Percentiles rank a stretch among this genome's conserved stretches.
Evolutionary conservation across 2,113 vertebrate species (phyloP).

Genomic region (Tychaedon coryphoeus): DNA sequence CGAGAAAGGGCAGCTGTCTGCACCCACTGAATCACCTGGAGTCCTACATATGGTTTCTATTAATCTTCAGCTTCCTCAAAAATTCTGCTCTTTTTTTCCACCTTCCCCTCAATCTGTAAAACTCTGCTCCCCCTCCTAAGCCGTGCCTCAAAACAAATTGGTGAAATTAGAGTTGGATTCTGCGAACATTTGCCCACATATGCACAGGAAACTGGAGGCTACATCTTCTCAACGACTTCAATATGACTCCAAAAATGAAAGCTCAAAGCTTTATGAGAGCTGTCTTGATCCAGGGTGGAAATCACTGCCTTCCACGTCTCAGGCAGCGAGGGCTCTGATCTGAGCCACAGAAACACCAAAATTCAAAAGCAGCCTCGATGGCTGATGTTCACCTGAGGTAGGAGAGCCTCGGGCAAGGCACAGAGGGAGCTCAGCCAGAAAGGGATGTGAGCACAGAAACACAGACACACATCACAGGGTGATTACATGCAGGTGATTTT

Average conservation of each 20-base stretch:
- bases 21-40: background rate
- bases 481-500: too few relatives aligned
- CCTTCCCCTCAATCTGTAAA: background rate
- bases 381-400: background rate
- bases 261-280: background rate
- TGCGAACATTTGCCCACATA: background rate
- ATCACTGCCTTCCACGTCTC: background rate
- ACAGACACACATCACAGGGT: too few relatives aligned
- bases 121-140: background rate
- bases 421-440: background rate
- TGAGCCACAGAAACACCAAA: background rate
- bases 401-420: background rate
- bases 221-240: background rate
- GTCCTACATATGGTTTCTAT: background rate
- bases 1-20: constrained; percentile 21
- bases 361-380: background rate
- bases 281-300: background rate
- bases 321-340: background rate
- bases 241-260: background rate
- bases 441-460: background rate
- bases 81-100: background rate
- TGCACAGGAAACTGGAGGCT: background rate
- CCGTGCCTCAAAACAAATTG: background rate
- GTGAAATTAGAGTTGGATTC: background rate
- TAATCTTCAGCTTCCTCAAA: background rate